Base-by-base conservation (phyloP, 2,797 vertebrate genomes). In the Ibycter americanus region DNA sequence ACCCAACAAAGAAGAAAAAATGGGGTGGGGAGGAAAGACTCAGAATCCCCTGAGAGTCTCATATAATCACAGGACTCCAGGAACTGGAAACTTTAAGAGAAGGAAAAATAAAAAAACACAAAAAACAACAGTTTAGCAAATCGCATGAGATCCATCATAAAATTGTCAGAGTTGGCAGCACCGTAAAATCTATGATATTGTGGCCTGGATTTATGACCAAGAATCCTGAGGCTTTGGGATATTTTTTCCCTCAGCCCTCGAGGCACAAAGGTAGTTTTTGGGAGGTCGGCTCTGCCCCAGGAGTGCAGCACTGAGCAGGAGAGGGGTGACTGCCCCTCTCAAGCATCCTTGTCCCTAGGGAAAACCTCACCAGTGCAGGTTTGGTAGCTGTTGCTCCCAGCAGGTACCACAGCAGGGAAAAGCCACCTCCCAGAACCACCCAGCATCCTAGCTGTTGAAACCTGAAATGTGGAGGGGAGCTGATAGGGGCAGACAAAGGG, bases 101-200 rank as follows among this genome's bases (percentile, higher is more conserved):
- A 42, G 40, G 14, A 42, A 31, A n/a, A 21, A 20, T 49, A 42
- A 32, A 13, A n/a, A 11, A 9, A 29, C 18, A 18, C 8, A 19
- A 17, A 7, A 31, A 78, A 47, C 91, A 73, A 34, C 72, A 58
- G 65, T 95, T 95, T 25, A 84, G 32, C 66, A 95, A 97, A 90
- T 95, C 80, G 1, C 93, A 65, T 29, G 91, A 90, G 91, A 94
- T 55, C 71, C 70, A 76, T 58, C 83, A 95, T 93, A 86, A 96
- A 95, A 95, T 93, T 90, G 94, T 65, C 89, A 59, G 93, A 62
- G 79, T 55, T 93, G 91, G 85, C 94, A 95, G 85, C 54, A 16
- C 72, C 12, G 1, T 65, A 66, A 89, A 95, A 92, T 87, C 90
- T 92, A 80, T 89, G 93, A 73, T 67, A 79, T 52, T 77, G 89